Evolutionary conservation across 2,113 vertebrate species (phyloP), one percentile per base, ranked within the genome.

Genomic region (Tor tambroides): DNA sequence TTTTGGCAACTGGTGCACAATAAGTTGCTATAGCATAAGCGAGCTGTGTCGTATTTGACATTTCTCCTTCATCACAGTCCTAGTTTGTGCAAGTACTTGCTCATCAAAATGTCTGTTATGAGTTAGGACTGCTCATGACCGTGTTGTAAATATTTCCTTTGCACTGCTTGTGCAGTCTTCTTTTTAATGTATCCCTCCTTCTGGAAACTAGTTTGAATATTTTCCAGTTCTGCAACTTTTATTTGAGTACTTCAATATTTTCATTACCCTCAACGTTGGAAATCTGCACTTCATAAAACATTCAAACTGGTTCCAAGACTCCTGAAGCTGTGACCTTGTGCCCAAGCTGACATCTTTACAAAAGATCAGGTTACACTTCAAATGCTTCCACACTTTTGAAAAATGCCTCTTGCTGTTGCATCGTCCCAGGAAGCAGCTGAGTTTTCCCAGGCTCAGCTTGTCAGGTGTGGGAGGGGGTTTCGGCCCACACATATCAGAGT

Each of bases 301-400:
- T 65, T 79, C 15, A 19, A 15, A 11, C 56, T 30, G 77, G 23
- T 51, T 56, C 30, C 56, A 80, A 85, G 84, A 17, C 6, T 71
- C 19, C 59, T 56, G 49, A 81, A 19, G 56, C 9, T 74, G 35
- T 71, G 59, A 81, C 17, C 85, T 76, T 69, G 17, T 86, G 38
- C 43, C 85, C 74, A 59, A 49, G 51, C 21, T n/a, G 82, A 78
- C 80, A 75, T 87, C 41, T 88, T 63, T 1, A 7, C 65, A 78
- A 90, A 87, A 86, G 86, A 82, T 92, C 89, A 80, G 41, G 67
- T 86, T 87, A 7, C 5, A 89, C 90, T 92, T 91, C 83, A 92
- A 92, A 92, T 84, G 0, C 79, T 91, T 88, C 87, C 78, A 82
- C 87, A 86, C 89, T 90, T 86, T 78, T 35, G 11, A 84, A 56